phyloP scores from a whole-genome alignment of 2,888 invertebrate genomes.

The Oithona nana region DNA sequence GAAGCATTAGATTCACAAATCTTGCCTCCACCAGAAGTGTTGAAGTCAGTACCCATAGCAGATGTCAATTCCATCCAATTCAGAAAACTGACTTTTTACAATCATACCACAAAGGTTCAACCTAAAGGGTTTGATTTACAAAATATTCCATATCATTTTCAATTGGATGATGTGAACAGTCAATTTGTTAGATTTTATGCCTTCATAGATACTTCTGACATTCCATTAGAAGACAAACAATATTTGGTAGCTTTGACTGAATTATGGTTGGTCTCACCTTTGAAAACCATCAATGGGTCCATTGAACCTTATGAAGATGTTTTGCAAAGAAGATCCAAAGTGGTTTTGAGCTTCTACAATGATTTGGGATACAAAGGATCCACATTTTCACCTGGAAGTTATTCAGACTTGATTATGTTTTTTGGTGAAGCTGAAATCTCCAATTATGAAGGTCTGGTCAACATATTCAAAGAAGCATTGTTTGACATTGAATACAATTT shows the following conservation, averaged over 20 bases:
- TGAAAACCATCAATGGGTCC: not conserved
- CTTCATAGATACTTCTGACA: constrained; percentile 18
- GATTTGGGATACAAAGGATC: constrained; percentile 5
- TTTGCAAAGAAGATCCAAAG: not conserved
- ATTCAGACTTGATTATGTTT: constrained; percentile 6
- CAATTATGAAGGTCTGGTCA: constrained; percentile 35
- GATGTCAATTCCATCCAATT: constrained; percentile 49
- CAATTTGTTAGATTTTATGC: constrained; percentile 43
- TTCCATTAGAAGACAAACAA: constrained; percentile 18
- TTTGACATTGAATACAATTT: constrained; percentile 47
- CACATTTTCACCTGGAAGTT: constrained; percentile 2
- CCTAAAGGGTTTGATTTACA: constrained; percentile 34
- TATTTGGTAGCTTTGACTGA: not conserved
- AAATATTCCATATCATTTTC: constrained; percentile 47
- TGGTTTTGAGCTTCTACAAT: constrained; percentile 1
- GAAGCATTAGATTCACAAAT: constrained; percentile 50
- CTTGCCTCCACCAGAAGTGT: constrained; percentile 46
- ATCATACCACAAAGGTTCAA: constrained; percentile 30
- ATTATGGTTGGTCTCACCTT: not conserved
- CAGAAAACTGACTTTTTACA: constrained; percentile 23
- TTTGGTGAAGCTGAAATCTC: constrained; percentile 5
- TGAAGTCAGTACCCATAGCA: constrained; percentile 55
- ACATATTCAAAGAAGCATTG: constrained; percentile 55
- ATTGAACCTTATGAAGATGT: not conserved
- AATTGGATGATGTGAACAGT: constrained; percentile 56